Base-by-base conservation (phyloP, 1,140 invertebrate genomes). In the Steinernema feltiae region DNA sequence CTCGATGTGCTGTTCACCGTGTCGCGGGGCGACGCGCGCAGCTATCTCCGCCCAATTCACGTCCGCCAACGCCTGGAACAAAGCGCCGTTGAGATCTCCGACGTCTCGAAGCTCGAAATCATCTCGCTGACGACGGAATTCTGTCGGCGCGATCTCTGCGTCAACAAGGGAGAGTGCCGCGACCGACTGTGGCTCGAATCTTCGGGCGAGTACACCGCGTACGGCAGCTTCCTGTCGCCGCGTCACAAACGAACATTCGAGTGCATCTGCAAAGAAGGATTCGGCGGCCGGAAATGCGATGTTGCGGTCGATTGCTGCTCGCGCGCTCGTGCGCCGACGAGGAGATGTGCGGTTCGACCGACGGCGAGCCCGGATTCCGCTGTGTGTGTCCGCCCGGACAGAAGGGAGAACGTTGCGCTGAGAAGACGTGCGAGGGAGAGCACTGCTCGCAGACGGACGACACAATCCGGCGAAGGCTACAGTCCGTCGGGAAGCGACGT, bases 401-500 rank as follows among this genome's bases (percentile, higher is more conserved):
- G 78, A 89, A 90, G 0, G 92, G 92, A 0, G 86, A 89, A 7
- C 89, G 87, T 0, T 93, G 92, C 80, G 78, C 78, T 15, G 75
- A 81, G 76, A 77, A 81, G 24, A 71, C 84, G 15, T 86, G 81
- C 71, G 79, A 77, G 41, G 78, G 81, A 29, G 79, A 80, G 35
- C 32, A 74, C 41, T 77, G 80, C 75, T 21, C 83, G 35, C 72
- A 81, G 76, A 73, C 80, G 89, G 18, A 90, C 90, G 0, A 91
- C 90, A 48, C 90, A 92, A 85, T 89, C 91, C 1, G 91, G 91
- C 3, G 91, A 93, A 80, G 92, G 92, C 17, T 91, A 90, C 1
- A 92, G 93, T 0, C 93, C 93, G 1, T 92, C 93, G 3, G 89
- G 90, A 2, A 92, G 92, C 82, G 92, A 93, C 74, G 91, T 94